Conservation (phyloP, 2,797 vertebrate species). For the Falco columbarius region DNA sequence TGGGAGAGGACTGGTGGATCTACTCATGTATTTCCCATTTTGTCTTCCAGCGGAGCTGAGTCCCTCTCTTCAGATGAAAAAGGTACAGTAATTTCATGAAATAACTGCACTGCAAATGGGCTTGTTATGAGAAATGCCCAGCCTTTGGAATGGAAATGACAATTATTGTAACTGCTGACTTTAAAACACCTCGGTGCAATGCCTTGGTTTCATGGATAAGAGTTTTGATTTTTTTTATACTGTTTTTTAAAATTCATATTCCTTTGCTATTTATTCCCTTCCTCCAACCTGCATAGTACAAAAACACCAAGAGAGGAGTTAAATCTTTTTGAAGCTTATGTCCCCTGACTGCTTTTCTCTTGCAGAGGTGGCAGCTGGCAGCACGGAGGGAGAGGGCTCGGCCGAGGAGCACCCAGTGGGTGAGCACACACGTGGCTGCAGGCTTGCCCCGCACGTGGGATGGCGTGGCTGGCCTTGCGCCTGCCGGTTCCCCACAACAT, state of each 20-base stretch:
- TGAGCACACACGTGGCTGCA: neutral
- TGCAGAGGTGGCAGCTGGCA: neutral
- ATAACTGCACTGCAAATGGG: neutral
- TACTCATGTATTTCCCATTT: neutral
- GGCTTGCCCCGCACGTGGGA: rapidly evolving
- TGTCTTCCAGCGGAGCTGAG: constrained; percentile 49
- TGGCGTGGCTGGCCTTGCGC: rapidly evolving
- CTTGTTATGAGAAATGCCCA: neutral
- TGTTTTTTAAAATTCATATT: neutral
- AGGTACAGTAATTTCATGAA: constrained; percentile 19
- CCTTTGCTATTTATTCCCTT: neutral
- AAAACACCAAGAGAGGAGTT: neutral
- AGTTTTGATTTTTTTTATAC: neutral
- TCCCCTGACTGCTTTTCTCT: neutral
- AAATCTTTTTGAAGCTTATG: neutral
- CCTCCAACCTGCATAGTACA: neutral
- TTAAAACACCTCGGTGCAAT: rapidly evolving
- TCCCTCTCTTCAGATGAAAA: constrained; percentile 49
- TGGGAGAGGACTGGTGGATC: neutral
- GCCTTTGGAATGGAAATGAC: neutral
- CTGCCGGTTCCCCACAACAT: rapidly evolving
- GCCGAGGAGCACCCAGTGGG: neutral
- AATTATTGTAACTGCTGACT: neutral
- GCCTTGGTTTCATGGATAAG: neutral
- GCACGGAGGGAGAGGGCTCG: neutral